phyloP scores from a whole-genome alignment of 2,888 invertebrate genomes.

The Thumatha senex region DNA sequence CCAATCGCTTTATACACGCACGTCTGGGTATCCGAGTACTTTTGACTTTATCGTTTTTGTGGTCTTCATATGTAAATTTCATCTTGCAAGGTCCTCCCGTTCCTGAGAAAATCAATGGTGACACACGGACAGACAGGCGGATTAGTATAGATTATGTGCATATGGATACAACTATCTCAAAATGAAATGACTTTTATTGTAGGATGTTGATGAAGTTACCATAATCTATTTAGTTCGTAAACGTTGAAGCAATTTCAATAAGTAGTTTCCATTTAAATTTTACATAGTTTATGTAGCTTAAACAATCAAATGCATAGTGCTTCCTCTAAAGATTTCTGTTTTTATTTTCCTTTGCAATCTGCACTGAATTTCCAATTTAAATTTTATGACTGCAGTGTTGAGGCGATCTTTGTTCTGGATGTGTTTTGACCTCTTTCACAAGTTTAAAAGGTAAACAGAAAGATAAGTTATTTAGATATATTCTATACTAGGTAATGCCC shows the following conservation, averaged over 20 bases:
- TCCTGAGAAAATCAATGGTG: too few relatives aligned
- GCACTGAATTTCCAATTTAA: constrained; percentile 7
- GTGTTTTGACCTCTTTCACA: neutral
- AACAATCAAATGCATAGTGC: constrained; percentile 1
- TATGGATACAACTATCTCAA: too few relatives aligned
- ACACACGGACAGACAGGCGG: too few relatives aligned
- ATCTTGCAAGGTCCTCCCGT: too few relatives aligned
- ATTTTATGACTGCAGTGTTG: neutral
- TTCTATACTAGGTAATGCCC: too few relatives aligned
- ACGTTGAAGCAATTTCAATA: neutral
- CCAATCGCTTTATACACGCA: too few relatives aligned
- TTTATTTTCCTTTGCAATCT: constrained; percentile 1
- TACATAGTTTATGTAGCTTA: neutral
- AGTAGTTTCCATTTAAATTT: neutral
- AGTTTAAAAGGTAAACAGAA: neutral
- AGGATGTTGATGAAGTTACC: neutral
- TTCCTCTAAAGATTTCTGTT: neutral
- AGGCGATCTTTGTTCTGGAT: neutral
- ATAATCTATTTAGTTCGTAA: neutral
- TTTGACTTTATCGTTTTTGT: too few relatives aligned
- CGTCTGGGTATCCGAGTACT: too few relatives aligned
- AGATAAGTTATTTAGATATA: neutral
- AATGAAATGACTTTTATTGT: neutral
- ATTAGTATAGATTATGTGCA: too few relatives aligned
- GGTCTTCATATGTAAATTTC: too few relatives aligned